A percentile compares a stretch with the other conserved stretches of the same genome.
These are phyloP conservation scores for Liasis olivaceus DNA, from an alignment of 2,797 vertebrate genomes.

Conservation along the genomic window DNA sequence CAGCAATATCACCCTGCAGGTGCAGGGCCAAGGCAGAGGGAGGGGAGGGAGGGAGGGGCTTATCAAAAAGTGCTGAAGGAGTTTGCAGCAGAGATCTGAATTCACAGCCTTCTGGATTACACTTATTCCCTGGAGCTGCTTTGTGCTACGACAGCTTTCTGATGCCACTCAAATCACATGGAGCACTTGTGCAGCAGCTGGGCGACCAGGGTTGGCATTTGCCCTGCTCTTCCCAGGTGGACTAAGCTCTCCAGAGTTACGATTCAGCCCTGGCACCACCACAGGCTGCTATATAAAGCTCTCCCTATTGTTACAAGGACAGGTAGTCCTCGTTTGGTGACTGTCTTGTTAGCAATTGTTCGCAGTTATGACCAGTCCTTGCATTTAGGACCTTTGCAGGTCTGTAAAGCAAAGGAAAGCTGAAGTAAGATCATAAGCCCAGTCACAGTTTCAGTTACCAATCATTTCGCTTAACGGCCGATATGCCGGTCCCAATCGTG, in stretches of 20 bases:
- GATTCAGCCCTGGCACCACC: background rate
- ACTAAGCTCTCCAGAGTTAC: background rate
- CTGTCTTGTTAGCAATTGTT: background rate
- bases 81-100: background rate
- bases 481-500: background rate
- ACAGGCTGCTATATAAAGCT: background rate
- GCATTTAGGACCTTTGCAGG: background rate
- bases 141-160: background rate
- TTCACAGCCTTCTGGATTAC: background rate
- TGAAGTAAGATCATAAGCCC: background rate
- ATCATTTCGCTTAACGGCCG: background rate
- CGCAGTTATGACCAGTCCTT: background rate
- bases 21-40: background rate
- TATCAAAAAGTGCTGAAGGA: background rate
- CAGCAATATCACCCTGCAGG: background rate
- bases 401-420: background rate
- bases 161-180: background rate
- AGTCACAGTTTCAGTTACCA: background rate
- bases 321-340: background rate
- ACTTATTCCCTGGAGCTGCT: background rate
- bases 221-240: background rate
- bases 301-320: background rate
- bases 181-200: background rate
- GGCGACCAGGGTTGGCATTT: background rate
- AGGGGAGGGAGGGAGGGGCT: background rate